phyloP scores from a whole-genome alignment of 1,140 invertebrate species.

The Drosophila yakuba region DNA sequence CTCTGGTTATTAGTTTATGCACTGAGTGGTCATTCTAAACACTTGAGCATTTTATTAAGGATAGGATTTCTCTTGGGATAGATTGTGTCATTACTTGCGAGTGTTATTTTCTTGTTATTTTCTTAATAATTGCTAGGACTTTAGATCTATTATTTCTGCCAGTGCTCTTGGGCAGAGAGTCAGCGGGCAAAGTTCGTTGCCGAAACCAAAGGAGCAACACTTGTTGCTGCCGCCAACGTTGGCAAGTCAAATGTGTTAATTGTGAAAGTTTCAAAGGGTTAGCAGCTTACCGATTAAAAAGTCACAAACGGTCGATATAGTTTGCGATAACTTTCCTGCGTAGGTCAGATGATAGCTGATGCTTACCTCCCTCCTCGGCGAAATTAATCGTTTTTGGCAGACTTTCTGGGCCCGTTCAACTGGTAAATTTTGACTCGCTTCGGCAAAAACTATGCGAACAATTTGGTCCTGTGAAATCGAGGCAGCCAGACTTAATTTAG shows the following conservation, averaged over 20 bases:
- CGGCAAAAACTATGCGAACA: slow-evolving; percentile 24
- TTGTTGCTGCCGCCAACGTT: slow-evolving; percentile 44
- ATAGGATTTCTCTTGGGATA: neutral
- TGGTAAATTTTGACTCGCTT: slow-evolving; percentile 41
- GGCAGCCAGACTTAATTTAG: slow-evolving; percentile 36
- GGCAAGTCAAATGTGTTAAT: slow-evolving; percentile 60
- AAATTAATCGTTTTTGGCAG: slow-evolving; percentile 48
- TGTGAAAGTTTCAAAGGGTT: slow-evolving; percentile 50
- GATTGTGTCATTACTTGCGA: too few relatives aligned
- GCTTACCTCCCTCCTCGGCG: slow-evolving; percentile 10
- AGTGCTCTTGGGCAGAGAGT: slow-evolving; percentile 11
- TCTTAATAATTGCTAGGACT: neutral
- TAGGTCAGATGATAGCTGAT: slow-evolving; percentile 28
- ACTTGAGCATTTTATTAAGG: neutral
- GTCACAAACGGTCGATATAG: slow-evolving; percentile 32
- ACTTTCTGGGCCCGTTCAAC: slow-evolving; percentile 35
- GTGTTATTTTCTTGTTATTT: too few relatives aligned
- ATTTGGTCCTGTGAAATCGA: slow-evolving; percentile 22
- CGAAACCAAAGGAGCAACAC: slow-evolving; percentile 28
- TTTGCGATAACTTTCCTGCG: slow-evolving; percentile 35
- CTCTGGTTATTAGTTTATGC: neutral
- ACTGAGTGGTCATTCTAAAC: neutral
- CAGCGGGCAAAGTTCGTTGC: slow-evolving; percentile 41
- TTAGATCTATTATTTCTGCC: neutral
- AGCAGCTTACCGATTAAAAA: slow-evolving; percentile 40